Evolutionary conservation across 2,113 vertebrate species (phyloP).

Genomic region (Guaruba guarouba): DNA sequence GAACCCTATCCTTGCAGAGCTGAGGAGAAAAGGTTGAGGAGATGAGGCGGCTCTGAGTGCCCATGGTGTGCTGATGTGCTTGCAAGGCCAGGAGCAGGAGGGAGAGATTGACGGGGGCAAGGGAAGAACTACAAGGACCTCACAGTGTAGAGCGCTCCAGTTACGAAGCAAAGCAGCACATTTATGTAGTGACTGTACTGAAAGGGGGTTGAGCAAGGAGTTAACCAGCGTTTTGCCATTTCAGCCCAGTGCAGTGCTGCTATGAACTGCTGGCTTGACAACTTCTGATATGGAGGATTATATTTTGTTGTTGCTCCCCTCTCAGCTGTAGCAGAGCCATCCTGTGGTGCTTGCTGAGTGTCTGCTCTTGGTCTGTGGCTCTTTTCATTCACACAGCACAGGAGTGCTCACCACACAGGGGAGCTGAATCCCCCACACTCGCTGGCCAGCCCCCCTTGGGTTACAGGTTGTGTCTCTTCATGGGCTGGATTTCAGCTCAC

Average conservation of each 20-base stretch:
- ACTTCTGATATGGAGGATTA: neutral
- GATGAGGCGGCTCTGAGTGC: neutral
- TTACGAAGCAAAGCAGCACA: rapidly evolving
- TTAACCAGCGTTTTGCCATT: neutral
- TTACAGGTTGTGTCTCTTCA: neutral
- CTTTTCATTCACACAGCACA: rapidly evolving
- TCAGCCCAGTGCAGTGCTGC: neutral
- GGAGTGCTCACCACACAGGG: rapidly evolving
- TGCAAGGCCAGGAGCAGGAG: neutral
- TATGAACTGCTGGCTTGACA: neutral
- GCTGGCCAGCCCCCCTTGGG: neutral
- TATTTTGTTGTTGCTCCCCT: neutral
- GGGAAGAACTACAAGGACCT: neutral
- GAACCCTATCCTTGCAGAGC: neutral
- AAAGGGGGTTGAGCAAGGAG: neutral
- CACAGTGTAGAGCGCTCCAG: neutral
- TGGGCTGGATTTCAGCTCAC: neutral
- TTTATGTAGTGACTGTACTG: rapidly evolving
- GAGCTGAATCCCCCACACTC: neutral
- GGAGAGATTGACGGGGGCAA: neutral
- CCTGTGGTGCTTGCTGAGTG: neutral
- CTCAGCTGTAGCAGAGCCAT: neutral
- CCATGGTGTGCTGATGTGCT: rapidly evolving
- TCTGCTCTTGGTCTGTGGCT: rapidly evolving
- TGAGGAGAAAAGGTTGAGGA: neutral